These are phyloP conservation scores for Macrotis lagotis DNA, from an alignment of 2,113 vertebrate genomes.

Conservation along the genomic window DNA sequence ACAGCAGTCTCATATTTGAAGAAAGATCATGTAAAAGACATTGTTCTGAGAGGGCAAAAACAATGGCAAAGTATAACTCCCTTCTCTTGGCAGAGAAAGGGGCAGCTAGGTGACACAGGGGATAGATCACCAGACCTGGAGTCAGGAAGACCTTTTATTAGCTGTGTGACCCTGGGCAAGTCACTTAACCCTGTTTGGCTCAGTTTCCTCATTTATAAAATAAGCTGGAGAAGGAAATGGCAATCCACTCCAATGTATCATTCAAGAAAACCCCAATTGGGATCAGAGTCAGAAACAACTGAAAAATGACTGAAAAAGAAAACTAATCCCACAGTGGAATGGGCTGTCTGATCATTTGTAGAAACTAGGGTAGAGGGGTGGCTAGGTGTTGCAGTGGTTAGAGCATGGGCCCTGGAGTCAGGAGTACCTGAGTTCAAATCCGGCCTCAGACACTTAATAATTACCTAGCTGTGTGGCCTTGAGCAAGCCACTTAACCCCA, in stretches of 20 bases:
- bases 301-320: not conserved
- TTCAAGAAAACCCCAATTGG: not conserved
- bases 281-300: not conserved
- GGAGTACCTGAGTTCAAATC: no score
- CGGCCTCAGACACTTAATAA: no score
- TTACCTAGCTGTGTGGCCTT: no score
- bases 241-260: not conserved
- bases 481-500: no score
- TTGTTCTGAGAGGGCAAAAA: not conserved
- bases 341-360: not conserved
- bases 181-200: not conserved
- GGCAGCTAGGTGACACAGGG: not conserved
- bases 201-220: not conserved
- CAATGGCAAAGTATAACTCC: not conserved
- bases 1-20: not conserved
- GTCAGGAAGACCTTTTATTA: not conserved
- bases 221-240: not conserved
- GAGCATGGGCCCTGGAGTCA: no score
- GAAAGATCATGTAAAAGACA: not conserved
- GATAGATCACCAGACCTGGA: not conserved
- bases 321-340: not conserved
- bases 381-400: no score
- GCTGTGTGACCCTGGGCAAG: not conserved
- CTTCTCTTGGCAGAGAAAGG: not conserved
- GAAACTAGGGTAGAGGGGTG: not conserved